A percentile compares a stretch with the other conserved stretches of the same genome.
Conservation (phyloP, 2,797 vertebrate species). For the Macropodus opercularis region DNA sequence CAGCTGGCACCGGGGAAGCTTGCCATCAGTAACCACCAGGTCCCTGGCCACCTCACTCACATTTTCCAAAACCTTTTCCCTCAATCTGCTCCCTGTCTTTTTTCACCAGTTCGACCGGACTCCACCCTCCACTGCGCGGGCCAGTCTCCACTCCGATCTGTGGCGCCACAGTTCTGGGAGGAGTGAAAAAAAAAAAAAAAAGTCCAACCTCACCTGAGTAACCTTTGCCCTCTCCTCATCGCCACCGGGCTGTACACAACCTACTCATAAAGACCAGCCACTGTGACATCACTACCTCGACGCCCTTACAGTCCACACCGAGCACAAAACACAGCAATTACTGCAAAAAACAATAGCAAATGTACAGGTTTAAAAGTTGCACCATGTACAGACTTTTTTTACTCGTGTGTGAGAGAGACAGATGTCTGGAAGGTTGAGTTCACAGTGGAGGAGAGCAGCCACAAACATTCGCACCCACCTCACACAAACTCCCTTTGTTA, state of each 20-base stretch:
- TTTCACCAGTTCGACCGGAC: constrained; percentile 22
- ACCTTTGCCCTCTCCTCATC: constrained; percentile 25
- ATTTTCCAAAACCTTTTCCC: constrained; percentile 69
- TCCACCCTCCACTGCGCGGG: constrained; percentile 20
- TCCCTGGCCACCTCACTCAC: constrained; percentile 68
- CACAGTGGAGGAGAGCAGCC: constrained; percentile 61
- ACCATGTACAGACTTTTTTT: constrained; percentile 37
- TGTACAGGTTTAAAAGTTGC: constrained; percentile 12
- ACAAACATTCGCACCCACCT: constrained; percentile 58
- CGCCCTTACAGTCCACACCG: constrained; percentile 35
- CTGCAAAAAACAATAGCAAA: constrained; percentile 42
- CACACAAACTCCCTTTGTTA: constrained; percentile 40
- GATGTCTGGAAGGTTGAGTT: constrained; percentile 66
- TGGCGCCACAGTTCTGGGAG: constrained; percentile 30
- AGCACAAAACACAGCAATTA: constrained; percentile 19
- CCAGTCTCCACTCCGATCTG: constrained; percentile 21
- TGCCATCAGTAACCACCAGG: constrained; percentile 63
- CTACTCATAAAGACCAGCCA: constrained; percentile 24
- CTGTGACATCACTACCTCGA: constrained; percentile 6
- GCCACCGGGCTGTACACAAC: constrained; percentile 19
- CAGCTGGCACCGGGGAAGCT: constrained; percentile 49
- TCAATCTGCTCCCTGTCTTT: constrained; percentile 32
- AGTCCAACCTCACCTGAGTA: constrained; percentile 47
- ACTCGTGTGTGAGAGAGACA: constrained; percentile 30
- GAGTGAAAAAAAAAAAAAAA: constrained; percentile 44